Evolutionary conservation across 2,797 vertebrate species (phyloP), one percentile per base, ranked within the genome.

Genomic region (Loris lydekkerianus): DNA sequence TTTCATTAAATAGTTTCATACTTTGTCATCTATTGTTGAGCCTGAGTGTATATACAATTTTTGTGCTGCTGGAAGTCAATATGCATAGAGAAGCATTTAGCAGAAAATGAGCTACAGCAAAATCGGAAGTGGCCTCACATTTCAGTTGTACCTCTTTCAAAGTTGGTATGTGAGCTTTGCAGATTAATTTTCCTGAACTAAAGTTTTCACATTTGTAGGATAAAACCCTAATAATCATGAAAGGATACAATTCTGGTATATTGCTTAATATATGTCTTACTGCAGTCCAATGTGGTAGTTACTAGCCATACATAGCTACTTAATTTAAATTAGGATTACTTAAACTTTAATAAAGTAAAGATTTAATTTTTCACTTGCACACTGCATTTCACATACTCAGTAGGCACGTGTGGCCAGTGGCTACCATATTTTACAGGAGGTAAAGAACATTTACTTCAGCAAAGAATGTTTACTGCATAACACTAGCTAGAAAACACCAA

Each of bases 261-360:
- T n/a, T 87, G 18, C 21, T 73, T 20, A 56, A 2, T 2, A 25
- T 18, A 4, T 80, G 13, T 80, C 10, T 75, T 76, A 70, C 34
- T 88, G 25, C 27, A 89, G 4, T n/a, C 7, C 43, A 91, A 53
- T 80, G 46, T 75, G 40, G 18, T 82, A 49, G 61, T 60, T 17
- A 20, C 14, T 46, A 86, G 49, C 13, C n/a, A 31, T 2, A 65
- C 10, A 2, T 5, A 5, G 56, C 60, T 56, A 58, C 25, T 75
- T 89, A 61, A 46, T 76, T 92, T 89, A 29, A 43, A 4, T 53
- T 89, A 92, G 25, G 77, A 53, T 85, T 69, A 85, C 63, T 92
- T 70, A 56, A 69, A 83, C 70, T 69, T 13, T 87, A 63, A 58
- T 75, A 11, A 70, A 82, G 58, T 34, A 53, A 82, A 76, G 18